Conservation (phyloP, 2,797 vertebrate species). For the Galagoides demidoff region DNA sequence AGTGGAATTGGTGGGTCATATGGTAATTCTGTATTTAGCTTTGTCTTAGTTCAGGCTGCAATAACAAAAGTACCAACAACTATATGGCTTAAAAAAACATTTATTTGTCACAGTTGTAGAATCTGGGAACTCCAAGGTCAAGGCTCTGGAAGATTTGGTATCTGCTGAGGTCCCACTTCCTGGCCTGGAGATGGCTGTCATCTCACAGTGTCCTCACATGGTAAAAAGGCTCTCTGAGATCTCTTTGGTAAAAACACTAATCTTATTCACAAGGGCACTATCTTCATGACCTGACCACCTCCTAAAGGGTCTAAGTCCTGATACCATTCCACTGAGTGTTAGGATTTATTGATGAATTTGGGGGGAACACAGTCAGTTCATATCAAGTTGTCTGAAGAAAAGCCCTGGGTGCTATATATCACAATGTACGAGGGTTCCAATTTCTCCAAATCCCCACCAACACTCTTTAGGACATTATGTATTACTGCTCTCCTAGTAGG, state of each 20-base stretch:
- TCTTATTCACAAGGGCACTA: not conserved
- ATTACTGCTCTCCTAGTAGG: not conserved
- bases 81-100: not conserved
- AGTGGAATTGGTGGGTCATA: not conserved
- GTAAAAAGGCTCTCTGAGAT: too few species aligned
- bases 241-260: not conserved
- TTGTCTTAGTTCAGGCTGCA: not conserved
- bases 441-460: not conserved
- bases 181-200: not conserved
- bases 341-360: not conserved
- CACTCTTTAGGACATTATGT: not conserved
- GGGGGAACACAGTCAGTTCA: not conserved
- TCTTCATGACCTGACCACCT: not conserved
- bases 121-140: not conserved
- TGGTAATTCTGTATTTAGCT: not conserved
- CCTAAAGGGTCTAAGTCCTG: not conserved
- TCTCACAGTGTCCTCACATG: accelerated
- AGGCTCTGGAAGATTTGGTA: not conserved
- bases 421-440: not conserved
- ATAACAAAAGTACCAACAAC: not conserved
- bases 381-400: not conserved
- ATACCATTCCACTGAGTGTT: not conserved
- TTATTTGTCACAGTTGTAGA: not conserved
- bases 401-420: too few species aligned
- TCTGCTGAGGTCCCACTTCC: not conserved